Percentiles rank a stretch among this genome's conserved stretches.
Evolutionary conservation across 2,888 invertebrate genomes (phyloP).

Genomic region (Malacosoma neustria): DNA sequence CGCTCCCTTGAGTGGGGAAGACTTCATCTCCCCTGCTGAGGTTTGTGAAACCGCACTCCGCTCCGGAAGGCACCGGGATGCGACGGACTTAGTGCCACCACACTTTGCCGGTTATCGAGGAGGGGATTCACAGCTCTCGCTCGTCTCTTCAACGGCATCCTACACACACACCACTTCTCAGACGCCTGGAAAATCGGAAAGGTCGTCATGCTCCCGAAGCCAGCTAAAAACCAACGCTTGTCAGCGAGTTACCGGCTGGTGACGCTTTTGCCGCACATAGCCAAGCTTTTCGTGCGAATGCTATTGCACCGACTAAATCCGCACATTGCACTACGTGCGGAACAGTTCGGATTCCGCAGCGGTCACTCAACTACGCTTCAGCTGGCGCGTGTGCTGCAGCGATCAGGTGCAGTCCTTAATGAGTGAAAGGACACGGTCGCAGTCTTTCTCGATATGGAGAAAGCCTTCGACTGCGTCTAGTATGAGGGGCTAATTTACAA

Average conservation of each 20-base stretch:
- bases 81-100: slow-evolving; percentile 3
- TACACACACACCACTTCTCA: slow-evolving; percentile 7
- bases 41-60: not conserved
- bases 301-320: slow-evolving; percentile 6
- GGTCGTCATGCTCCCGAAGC: slow-evolving; percentile 16
- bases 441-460: slow-evolving; percentile 22
- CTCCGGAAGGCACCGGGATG: slow-evolving; percentile 1
- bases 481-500: slow-evolving; percentile 22
- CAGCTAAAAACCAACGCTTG: slow-evolving; percentile 9
- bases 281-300: slow-evolving; percentile 15
- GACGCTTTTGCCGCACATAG: slow-evolving; percentile 8
- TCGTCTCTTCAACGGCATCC: slow-evolving; percentile 7
- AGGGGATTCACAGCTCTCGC: slow-evolving; percentile 1
- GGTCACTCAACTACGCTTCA: slow-evolving; percentile 20
- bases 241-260: slow-evolving; percentile 18
- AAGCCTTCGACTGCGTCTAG: slow-evolving; percentile 27
- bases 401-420: slow-evolving; percentile 10
- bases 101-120: not conserved
- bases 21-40: not conserved
- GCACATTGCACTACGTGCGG: slow-evolving; percentile 6
- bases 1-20: not conserved
- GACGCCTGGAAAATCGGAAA: slow-evolving; percentile 10
- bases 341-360: slow-evolving; percentile 16
- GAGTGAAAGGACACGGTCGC: slow-evolving; percentile 8
- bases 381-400: slow-evolving; percentile 18